Conservation (phyloP, 2,797 vertebrate genomes). For the Clarias platycephalus region DNA sequence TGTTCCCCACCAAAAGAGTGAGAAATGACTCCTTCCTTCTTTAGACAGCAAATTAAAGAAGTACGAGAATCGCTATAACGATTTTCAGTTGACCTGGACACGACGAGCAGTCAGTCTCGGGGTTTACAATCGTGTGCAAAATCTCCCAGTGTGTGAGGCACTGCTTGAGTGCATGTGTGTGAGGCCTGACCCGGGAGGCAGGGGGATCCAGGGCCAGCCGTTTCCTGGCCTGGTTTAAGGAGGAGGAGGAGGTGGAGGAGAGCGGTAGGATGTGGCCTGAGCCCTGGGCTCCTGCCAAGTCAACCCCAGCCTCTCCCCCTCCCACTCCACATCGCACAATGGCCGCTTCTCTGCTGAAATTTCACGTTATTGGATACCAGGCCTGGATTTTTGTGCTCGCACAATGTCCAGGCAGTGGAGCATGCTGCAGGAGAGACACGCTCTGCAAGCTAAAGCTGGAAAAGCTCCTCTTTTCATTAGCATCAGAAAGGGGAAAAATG, state of each 20-base stretch:
- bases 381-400: constrained; percentile 81
- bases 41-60: constrained; percentile 25
- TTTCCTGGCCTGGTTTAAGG: constrained; percentile 75
- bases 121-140: constrained; percentile 36
- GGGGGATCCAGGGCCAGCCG: constrained; percentile 77
- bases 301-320: constrained; percentile 64
- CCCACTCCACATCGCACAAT: constrained; percentile 74
- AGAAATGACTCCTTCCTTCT: not conserved
- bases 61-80: not conserved
- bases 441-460: constrained; percentile 81
- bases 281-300: constrained; percentile 76
- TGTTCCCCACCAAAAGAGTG: not conserved
- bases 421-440: constrained; percentile 81
- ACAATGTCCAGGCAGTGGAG: constrained; percentile 82
- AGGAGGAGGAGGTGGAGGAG: constrained; percentile 61
- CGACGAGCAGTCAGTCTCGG: constrained; percentile 21
- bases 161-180: constrained; percentile 33
- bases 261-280: constrained; percentile 78
- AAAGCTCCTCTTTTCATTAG: constrained; percentile 82
- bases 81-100: not conserved
- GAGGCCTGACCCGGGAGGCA: constrained; percentile 67
- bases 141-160: constrained; percentile 23
- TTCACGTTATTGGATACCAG: constrained; percentile 83
- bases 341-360: constrained; percentile 82
- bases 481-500: constrained; percentile 73